Percentiles rank a stretch among this genome's conserved stretches.
phyloP scores from a whole-genome alignment of 2,797 vertebrate species.

The Pipistrellus pipistrellus region DNA sequence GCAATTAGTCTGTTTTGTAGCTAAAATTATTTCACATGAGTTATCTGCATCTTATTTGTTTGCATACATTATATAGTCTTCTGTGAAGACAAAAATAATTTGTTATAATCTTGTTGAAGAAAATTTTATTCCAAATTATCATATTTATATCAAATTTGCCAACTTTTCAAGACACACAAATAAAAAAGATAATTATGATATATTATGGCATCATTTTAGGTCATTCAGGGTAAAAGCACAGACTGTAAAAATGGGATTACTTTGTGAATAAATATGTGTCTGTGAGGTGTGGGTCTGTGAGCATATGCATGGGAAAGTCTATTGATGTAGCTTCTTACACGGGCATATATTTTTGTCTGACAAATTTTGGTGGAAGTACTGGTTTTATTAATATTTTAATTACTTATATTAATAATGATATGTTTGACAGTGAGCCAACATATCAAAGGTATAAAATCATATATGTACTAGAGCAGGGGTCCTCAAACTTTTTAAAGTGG shows the following conservation, averaged over 20 bases:
- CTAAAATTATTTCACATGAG: constrained; percentile 36
- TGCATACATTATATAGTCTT: background rate
- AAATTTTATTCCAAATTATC: background rate
- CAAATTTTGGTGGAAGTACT: background rate
- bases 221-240: background rate
- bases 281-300: background rate
- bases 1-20: constrained; percentile 58
- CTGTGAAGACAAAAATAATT: background rate
- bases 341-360: background rate
- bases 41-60: constrained; percentile 23
- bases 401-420: background rate
- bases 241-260: background rate
- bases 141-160: background rate
- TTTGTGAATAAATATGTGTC: background rate
- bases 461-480: background rate
- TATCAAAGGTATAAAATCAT: background rate
- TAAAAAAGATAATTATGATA: background rate
- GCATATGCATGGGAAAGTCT: background rate
- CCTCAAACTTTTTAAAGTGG: no score
- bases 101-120: constrained; percentile 21
- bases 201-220: background rate
- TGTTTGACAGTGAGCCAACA: background rate
- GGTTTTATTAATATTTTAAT: constrained; percentile 8
- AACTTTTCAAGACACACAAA: background rate
- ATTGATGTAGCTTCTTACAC: background rate